phyloP scores from a whole-genome alignment of 2,888 invertebrate genomes.

The Tetrapedia diversipes region DNA sequence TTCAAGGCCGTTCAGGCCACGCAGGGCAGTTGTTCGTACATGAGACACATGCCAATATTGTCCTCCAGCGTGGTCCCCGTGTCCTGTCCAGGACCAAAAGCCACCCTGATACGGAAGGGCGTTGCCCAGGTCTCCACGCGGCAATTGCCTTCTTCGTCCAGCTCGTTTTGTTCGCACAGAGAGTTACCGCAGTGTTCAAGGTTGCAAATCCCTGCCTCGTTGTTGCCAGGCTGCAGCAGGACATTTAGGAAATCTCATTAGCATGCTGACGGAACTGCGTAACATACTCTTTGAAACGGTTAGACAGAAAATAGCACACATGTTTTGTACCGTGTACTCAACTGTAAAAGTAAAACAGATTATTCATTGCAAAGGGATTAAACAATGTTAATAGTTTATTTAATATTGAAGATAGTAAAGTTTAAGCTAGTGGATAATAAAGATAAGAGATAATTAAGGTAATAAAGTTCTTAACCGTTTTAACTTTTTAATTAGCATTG shows the following conservation, averaged over 20 bases:
- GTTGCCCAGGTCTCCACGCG: conserved; percentile 90
- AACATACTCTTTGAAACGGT: too few relatives aligned
- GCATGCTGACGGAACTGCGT: background rate
- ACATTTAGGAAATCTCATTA: conserved; percentile 9
- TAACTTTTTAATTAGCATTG: too few relatives aligned
- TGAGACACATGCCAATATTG: conserved; percentile 91
- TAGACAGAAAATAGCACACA: too few relatives aligned
- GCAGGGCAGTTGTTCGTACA: conserved; percentile 89
- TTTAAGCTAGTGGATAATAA: too few relatives aligned
- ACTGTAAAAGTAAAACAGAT: too few relatives aligned
- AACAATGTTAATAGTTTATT: too few relatives aligned
- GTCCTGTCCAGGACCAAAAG: conserved; percentile 89
- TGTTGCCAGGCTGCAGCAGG: conserved; percentile 84
- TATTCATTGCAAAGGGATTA: too few relatives aligned
- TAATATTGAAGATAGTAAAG: too few relatives aligned
- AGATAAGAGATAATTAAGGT: too few relatives aligned
- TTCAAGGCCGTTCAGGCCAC: conserved; percentile 71
- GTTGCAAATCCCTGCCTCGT: conserved; percentile 88
- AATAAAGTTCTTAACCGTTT: too few relatives aligned
- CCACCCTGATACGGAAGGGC: conserved; percentile 91
- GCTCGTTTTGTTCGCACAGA: conserved; percentile 86
- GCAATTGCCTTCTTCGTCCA: conserved; percentile 83
- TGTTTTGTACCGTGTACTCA: too few relatives aligned
- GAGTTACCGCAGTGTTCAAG: conserved; percentile 91
- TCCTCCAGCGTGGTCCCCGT: conserved; percentile 87